phyloP scores from a whole-genome alignment of 2,888 invertebrate species.

The Electrophaes corylata region DNA sequence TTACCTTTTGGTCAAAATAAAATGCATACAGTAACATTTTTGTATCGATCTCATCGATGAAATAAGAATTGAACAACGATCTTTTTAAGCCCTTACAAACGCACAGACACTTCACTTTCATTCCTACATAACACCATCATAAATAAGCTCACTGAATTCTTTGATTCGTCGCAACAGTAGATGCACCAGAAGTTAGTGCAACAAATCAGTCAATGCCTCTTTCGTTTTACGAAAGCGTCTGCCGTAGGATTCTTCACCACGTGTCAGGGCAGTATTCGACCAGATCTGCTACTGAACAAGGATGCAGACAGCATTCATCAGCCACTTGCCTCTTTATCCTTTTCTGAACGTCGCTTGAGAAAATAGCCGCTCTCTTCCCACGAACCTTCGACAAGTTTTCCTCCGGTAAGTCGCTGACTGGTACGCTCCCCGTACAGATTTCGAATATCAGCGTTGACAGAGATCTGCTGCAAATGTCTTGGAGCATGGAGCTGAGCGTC shows the following conservation, averaged over 20 bases:
- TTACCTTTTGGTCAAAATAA: not conserved
- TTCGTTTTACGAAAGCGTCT: constrained; percentile 25
- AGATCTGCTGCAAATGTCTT: constrained; percentile 59
- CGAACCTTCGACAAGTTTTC: constrained; percentile 51
- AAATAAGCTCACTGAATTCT: constrained; percentile 17
- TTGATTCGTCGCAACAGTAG: constrained; percentile 2
- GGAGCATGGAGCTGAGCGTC: constrained; percentile 54
- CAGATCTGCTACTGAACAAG: constrained; percentile 67
- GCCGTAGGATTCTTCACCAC: constrained; percentile 55
- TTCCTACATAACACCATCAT: not conserved
- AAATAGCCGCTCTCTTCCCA: constrained; percentile 59
- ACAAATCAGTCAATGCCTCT: constrained; percentile 34
- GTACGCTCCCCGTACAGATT: constrained; percentile 58
- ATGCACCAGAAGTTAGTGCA: constrained; percentile 4
- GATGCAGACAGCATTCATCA: constrained; percentile 64
- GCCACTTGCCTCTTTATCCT: constrained; percentile 61
- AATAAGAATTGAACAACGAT: not conserved
- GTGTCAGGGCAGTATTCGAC: constrained; percentile 70
- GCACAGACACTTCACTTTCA: constrained; percentile 11
- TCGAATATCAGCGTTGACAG: constrained; percentile 57
- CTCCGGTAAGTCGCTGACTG: constrained; percentile 51
- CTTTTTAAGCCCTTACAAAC: not conserved
- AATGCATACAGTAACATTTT: not conserved
- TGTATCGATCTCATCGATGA: not conserved
- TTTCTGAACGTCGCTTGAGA: constrained; percentile 44